Evolutionary conservation across 2,113 vertebrate genomes (phyloP).

Genomic region (Bubo bubo): DNA sequence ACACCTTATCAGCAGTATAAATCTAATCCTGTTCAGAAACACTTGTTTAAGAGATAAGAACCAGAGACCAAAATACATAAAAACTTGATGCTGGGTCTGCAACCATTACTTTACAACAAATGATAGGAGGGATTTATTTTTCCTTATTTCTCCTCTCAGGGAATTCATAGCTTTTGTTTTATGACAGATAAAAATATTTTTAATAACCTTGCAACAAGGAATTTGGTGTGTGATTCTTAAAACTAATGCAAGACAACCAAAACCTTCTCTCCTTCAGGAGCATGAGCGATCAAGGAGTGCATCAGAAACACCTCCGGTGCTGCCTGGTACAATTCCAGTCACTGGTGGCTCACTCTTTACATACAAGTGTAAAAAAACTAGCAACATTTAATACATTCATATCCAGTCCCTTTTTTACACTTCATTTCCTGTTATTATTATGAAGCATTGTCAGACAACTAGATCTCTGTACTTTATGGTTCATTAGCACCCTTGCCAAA

Average conservation of each 20-base stretch:
- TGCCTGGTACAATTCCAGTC: not conserved
- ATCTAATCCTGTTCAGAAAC: constrained; percentile 44
- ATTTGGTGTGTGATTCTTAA: not conserved
- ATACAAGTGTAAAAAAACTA: not conserved
- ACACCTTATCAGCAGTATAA: constrained; percentile 14
- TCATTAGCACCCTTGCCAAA: constrained; percentile 1
- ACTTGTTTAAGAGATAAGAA: constrained; percentile 29
- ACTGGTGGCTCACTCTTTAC: not conserved
- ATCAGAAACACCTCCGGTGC: not conserved
- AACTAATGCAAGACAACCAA: not conserved
- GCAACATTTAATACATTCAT: not conserved
- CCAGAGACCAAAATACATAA: not conserved
- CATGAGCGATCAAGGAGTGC: not conserved
- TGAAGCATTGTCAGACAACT: constrained; percentile 1
- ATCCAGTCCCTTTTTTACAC: not conserved
- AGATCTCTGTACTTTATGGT: not conserved
- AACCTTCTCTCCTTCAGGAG: not conserved
- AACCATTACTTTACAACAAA: not conserved
- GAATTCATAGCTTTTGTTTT: constrained; percentile 7
- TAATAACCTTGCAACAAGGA: constrained; percentile 24
- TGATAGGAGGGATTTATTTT: not conserved
- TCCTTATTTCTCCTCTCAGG: not conserved
- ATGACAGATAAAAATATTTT: constrained; percentile 60
- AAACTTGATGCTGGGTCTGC: not conserved
- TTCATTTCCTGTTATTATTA: not conserved